Base-by-base conservation (phyloP, 2,888 invertebrate genomes). In the Perizoma affinitatum region DNA sequence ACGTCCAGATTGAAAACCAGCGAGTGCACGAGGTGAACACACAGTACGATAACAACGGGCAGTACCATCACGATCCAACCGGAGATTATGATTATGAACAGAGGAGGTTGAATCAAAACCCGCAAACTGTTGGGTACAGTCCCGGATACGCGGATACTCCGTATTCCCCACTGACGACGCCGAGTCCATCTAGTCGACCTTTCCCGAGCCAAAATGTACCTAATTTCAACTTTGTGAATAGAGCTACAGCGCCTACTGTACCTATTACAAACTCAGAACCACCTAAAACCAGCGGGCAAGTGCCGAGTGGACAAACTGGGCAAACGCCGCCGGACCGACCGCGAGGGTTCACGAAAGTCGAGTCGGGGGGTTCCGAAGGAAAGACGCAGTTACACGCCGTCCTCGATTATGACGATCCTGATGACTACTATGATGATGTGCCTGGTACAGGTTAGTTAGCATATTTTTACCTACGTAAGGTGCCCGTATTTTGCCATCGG, bases 381-480 rank as follows among this genome's bases (percentile, higher is more conserved):
- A 94, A 94, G 78, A 95, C 95, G 1, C 95, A 95, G 71, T 85
- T 96, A 61, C 96, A 96, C 80, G 95, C 96, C 4, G 94, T 96
- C 33, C 90, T 96, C 52, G 96, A 96, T 80, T 96, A 96, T 74
- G 95, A 80, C 9, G 80, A 95, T 71, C 93, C 93, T 62, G 86
- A 84, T 46, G 82, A 87, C 46, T 94, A 95, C 73, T 94, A 95
- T 60, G 95, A 95, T 70, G 94, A 95, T 65, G 92, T 93, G 68
- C 93, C 94, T 66, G 93, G 92, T 47, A 86, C 89, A 73, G 88
- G 91, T 91, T 75, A 81, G 69, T 67, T 34, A 40, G 3, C n/a
- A 34, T 59, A 44, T 46, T 22, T 44, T 11, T 22, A 6, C 11
- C 6, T 22, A 10, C 11, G 10, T 7, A 44, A 22, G 6, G 5